phyloP scores from a whole-genome alignment of 2,797 vertebrate genomes.

The Gymnocypris eckloni region DNA sequence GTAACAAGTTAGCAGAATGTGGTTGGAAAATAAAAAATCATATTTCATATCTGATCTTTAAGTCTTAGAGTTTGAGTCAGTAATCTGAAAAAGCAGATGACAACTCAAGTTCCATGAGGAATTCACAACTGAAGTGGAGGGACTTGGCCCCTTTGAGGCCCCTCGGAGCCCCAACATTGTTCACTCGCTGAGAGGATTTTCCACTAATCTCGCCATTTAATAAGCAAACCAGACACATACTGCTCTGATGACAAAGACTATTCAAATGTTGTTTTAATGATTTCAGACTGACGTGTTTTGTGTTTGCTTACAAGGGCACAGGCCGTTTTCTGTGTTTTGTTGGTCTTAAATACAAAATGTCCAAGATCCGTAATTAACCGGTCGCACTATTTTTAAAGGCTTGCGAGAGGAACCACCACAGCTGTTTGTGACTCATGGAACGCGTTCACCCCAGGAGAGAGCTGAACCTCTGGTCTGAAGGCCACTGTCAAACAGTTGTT shows the following conservation, averaged over 20 bases:
- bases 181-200: slow-evolving; percentile 35
- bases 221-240: slow-evolving; percentile 20
- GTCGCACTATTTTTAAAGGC: neutral
- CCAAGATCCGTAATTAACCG: neutral
- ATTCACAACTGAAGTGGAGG: neutral
- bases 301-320: neutral
- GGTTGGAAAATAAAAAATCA: neutral
- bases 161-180: slow-evolving; percentile 7
- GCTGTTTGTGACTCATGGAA: slow-evolving; percentile 35
- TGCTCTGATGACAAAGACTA: slow-evolving; percentile 25
- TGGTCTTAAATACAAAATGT: neutral
- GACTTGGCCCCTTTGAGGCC: neutral
- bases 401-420: slow-evolving; percentile 23
- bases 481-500: slow-evolving; percentile 41
- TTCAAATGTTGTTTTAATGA: slow-evolving; percentile 39
- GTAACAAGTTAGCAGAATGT: neutral
- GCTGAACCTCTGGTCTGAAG: slow-evolving; percentile 20
- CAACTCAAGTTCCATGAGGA: slow-evolving; percentile 11
- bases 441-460: slow-evolving; percentile 29
- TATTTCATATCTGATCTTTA: neutral
- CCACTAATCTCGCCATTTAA: slow-evolving; percentile 16
- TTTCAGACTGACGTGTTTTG: slow-evolving; percentile 17
- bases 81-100: slow-evolving; percentile 38
- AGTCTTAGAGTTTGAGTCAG: neutral
- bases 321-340: neutral